These are phyloP conservation scores for Euschistus heros DNA, from an alignment of 1,140 invertebrate species.

Conservation along the genomic window DNA sequence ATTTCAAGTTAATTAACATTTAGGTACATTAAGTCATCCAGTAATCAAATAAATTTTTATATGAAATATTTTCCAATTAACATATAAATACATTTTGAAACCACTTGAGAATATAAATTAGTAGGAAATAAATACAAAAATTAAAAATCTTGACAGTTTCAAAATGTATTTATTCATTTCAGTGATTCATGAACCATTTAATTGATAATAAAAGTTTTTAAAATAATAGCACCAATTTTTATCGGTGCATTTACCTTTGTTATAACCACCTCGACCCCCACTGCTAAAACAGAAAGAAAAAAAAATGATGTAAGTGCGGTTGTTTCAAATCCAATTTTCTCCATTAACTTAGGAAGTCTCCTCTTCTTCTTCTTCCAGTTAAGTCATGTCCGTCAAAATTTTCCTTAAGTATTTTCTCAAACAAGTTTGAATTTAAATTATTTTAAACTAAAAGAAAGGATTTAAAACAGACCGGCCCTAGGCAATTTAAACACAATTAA, in stretches of 20 bases:
- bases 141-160: neutral
- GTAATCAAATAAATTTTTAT: too few species aligned
- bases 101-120: too few species aligned
- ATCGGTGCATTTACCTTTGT: conserved; percentile 31
- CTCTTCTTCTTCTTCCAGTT: conserved; percentile 2
- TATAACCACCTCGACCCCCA: conserved; percentile 31
- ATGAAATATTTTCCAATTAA: too few species aligned
- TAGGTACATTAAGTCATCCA: too few species aligned
- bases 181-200: neutral
- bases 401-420: too few species aligned
- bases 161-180: conserved; percentile 9
- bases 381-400: conserved; percentile 8
- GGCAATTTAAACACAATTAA: too few species aligned
- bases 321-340: conserved; percentile 4
- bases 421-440: too few species aligned
- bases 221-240: conserved; percentile 25
- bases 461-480: too few species aligned
- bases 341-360: conserved; percentile 10
- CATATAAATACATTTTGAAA: too few species aligned
- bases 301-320: conserved; percentile 14
- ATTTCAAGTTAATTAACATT: too few species aligned
- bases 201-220: conserved; percentile 2
- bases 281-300: conserved; percentile 31
- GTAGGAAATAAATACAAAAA: too few species aligned
- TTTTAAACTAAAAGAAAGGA: too few species aligned